Conservation (phyloP, 1,140 invertebrate species). For the Anadara kagoshimensis region DNA sequence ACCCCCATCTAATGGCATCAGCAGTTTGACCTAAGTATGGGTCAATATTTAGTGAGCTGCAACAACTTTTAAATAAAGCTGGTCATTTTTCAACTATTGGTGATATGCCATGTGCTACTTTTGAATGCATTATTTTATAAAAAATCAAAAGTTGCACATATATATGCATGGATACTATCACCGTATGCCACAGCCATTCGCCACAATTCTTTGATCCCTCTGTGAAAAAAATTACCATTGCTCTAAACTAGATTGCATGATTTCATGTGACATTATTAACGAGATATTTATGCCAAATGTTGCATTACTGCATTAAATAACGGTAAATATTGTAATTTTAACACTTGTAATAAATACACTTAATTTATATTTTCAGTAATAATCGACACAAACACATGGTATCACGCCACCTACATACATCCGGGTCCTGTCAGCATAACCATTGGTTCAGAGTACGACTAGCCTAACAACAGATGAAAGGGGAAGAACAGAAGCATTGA, state of each 20-base stretch:
- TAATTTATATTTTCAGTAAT: constrained; percentile 60
- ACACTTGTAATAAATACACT: neutral
- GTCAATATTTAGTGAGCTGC: too few species aligned
- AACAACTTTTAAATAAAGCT: too few species aligned
- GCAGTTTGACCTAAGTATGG: too few species aligned
- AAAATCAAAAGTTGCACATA: too few species aligned
- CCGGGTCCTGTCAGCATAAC: constrained; percentile 66
- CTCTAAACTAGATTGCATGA: neutral
- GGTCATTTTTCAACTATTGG: too few species aligned
- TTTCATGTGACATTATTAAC: neutral
- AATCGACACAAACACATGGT: constrained; percentile 67
- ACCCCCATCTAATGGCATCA: too few species aligned
- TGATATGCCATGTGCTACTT: too few species aligned
- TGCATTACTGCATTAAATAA: neutral
- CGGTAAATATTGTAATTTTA: neutral
- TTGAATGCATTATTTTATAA: too few species aligned
- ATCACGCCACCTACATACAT: constrained; percentile 65
- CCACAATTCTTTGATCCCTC: too few species aligned
- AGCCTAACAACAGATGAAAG: neutral
- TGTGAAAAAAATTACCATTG: neutral
- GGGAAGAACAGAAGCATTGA: too few species aligned
- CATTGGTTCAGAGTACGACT: constrained; percentile 70
- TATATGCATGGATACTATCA: too few species aligned
- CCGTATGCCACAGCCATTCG: too few species aligned
- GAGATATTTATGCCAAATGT: neutral